Base-by-base conservation (phyloP, 2,113 vertebrate genomes). In the Podilymbus podiceps region DNA sequence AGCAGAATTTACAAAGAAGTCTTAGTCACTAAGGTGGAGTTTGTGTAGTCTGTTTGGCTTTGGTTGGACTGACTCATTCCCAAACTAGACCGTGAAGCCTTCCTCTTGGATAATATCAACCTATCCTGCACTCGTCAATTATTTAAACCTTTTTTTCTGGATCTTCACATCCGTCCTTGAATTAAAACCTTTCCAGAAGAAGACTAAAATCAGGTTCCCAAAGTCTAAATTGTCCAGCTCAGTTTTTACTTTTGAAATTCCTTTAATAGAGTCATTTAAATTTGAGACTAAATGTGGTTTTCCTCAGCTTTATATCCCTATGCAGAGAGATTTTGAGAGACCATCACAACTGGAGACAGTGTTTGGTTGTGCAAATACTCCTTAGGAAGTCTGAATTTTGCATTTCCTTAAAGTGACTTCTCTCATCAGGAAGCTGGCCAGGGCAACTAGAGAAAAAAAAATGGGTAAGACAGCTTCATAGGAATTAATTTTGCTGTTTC, bases 1-100 rank as follows among this genome's bases (percentile, higher is more conserved):
- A 92, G 86, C 88, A 94, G 60, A 95, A 92, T 85, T 94, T 90
- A 84, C 40, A 90, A 60, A 93, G 93, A 82, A 40, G 33, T 78
- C 74, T 95, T 96, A 97, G 69, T 96, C 95, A 97, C 62, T 79
- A 73, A 95, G 94, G 94, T 89, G 90, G 93, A 87, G 97, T 92
- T 94, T 80, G 69, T 75, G 25, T 49, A 69, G 50, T 49, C 59
- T 94, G 59, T 80, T 93, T 94, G 78, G 79, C 90, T 95, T 90
- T 77, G 62, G 11, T 58, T 96, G 64, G 40, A 80, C 79, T 96
- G 96, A 96, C 90, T 97, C 92, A 95, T 78, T 90, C 49, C 35
- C 40, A 86, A 81, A 86, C 44, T 53, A 94, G 75, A 81, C 86
- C 81, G 18, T 77, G 76, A 96, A 93, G 86, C 83, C 76, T 93